These are phyloP conservation scores for Rattus rattus DNA, from an alignment of 2,113 vertebrate genomes.

Conservation along the genomic window DNA sequence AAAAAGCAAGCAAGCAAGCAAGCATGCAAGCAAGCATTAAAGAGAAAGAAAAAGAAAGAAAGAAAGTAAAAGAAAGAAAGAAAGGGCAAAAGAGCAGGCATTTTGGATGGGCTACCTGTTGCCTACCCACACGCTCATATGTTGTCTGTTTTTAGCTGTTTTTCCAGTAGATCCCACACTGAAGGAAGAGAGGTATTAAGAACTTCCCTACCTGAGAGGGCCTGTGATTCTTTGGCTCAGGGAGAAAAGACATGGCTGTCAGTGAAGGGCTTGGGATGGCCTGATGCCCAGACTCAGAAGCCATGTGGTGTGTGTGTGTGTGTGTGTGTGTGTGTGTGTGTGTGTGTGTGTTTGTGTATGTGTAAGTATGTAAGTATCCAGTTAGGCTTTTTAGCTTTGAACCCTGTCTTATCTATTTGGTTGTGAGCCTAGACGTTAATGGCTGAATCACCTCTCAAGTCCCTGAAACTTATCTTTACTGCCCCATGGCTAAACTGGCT, in stretches of 20 bases:
- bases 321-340: too few species aligned
- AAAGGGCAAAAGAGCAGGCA: not conserved
- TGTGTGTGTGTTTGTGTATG: too few species aligned
- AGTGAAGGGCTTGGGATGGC: not conserved
- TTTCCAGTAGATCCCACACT: not conserved
- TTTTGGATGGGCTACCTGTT: not conserved
- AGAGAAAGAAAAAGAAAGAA: not conserved
- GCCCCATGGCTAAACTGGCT: too few species aligned
- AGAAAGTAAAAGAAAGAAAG: too few species aligned
- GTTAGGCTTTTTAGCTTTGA: too few species aligned
- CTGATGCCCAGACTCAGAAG: not conserved
- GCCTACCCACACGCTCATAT: not conserved
- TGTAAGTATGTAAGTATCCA: accelerated
- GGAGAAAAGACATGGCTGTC: not conserved
- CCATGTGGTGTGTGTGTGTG: too few species aligned
- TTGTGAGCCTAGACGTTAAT: too few species aligned
- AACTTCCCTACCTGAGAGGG: not conserved
- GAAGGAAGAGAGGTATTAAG: not conserved
- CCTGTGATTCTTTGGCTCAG: not conserved
- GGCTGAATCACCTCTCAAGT: too few species aligned
- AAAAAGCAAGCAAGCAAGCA: too few species aligned
- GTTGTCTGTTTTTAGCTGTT: not conserved
- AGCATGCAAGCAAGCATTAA: too few species aligned
- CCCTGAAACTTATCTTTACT: not conserved
- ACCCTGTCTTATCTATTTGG: not conserved